Percentiles rank a stretch among this genome's conserved stretches.
These are phyloP conservation scores for Acridotheres tristis DNA, from an alignment of 2,797 vertebrate species.

Conservation along the genomic window DNA sequence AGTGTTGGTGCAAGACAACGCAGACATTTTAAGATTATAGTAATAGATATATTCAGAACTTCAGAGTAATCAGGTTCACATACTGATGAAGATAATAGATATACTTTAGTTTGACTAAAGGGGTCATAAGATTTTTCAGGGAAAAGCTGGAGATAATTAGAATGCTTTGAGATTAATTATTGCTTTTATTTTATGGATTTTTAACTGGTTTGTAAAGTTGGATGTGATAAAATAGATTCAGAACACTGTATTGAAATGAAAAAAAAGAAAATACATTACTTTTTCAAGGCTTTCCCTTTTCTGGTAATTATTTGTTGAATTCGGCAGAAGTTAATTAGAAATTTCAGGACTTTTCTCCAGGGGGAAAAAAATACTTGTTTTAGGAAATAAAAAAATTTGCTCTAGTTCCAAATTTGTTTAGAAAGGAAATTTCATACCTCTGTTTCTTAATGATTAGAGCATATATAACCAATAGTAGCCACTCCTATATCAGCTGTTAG, in stretches of 20 bases:
- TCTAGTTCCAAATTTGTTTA: neutral
- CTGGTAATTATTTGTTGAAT: neutral
- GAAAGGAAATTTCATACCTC: neutral
- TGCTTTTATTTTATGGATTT: neutral
- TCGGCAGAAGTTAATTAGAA: neutral
- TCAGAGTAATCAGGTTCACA: neutral
- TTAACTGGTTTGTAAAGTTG: neutral
- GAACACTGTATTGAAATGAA: neutral
- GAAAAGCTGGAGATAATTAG: neutral
- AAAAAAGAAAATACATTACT: neutral
- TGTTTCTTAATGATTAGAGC: neutral
- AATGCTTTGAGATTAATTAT: neutral
- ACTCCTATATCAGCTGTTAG: neutral
- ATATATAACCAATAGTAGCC: neutral
- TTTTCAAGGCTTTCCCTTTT: neutral
- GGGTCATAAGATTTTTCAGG: neutral
- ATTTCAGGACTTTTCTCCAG: neutral
- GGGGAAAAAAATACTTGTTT: neutral
- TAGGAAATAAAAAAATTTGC: neutral
- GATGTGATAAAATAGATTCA: neutral
- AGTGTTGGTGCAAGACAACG: neutral
- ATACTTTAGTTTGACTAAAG: neutral
- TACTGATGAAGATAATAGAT: neutral
- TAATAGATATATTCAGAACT: neutral
- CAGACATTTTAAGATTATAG: neutral